These are phyloP conservation scores for Uloborus diversus DNA, from an alignment of 1,140 invertebrate genomes.

Conservation along the genomic window DNA sequence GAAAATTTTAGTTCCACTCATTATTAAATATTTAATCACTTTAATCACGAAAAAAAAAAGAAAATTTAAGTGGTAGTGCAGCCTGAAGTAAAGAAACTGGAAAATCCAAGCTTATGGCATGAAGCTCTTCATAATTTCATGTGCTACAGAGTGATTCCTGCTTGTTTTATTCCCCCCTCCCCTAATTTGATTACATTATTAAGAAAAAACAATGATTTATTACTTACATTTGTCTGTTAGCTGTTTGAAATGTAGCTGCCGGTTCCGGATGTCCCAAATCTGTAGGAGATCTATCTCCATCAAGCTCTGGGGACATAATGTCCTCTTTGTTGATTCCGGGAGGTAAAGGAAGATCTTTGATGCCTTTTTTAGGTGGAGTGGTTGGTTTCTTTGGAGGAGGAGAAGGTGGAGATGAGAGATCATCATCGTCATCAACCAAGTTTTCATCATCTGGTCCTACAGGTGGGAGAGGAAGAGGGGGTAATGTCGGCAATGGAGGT, in stretches of 20 bases:
- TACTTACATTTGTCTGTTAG: conserved; percentile 13
- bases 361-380: conserved; percentile 72
- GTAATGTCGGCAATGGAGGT: conserved; percentile 49
- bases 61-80: too few species aligned
- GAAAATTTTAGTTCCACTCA: too few species aligned
- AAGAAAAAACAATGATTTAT: not conserved
- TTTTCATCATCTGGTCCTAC: conserved; percentile 19
- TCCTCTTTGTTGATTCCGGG: conserved; percentile 71
- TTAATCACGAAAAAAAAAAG: too few species aligned
- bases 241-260: conserved; percentile 2
- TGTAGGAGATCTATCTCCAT: conserved; percentile 24
- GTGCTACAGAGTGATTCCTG: too few species aligned
- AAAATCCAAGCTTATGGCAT: too few species aligned
- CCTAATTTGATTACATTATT: too few species aligned
- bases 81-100: too few species aligned
- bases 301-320: conserved; percentile 56
- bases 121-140: too few species aligned
- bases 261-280: conserved; percentile 18
- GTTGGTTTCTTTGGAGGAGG: conserved; percentile 26
- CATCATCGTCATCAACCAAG: conserved; percentile 18
- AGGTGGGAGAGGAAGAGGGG: conserved; percentile 48
- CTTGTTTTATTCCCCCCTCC: too few species aligned
- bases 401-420: not conserved
- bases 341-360: conserved; percentile 89
- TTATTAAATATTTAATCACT: too few species aligned